A percentile compares a stretch with the other conserved stretches of the same genome.
Conservation (phyloP, 2,888 invertebrate genomes). For the Troides oblongomaculatus region DNA sequence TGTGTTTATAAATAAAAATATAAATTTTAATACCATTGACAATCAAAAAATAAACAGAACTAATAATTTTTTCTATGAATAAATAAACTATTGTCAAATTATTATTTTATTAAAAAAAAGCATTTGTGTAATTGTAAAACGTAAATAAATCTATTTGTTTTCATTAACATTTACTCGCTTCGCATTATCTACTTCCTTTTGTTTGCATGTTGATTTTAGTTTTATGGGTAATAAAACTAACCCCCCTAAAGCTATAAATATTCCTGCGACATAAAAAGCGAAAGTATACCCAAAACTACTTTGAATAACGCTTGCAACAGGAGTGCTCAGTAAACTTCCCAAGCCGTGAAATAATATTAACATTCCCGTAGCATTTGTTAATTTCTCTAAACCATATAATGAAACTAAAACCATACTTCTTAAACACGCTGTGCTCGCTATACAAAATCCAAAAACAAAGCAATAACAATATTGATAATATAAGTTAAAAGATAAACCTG, state of each 20-base stretch:
- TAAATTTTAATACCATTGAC: not conserved
- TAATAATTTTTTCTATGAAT: not conserved
- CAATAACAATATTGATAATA: slow-evolving; percentile 63
- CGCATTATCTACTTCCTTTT: slow-evolving; percentile 39
- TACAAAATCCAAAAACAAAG: slow-evolving; percentile 56
- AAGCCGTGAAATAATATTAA: slow-evolving; percentile 65
- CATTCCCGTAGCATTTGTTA: slow-evolving; percentile 70
- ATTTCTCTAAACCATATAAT: slow-evolving; percentile 64
- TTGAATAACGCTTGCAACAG: slow-evolving; percentile 57
- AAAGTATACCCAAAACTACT: slow-evolving; percentile 49
- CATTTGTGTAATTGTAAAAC: not conserved
- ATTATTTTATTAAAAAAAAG: not conserved
- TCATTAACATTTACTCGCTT: slow-evolving; percentile 18
- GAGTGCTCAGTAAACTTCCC: slow-evolving; percentile 64
- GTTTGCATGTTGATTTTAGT: slow-evolving; percentile 33
- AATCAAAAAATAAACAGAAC: not conserved
- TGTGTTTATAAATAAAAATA: too few species aligned
- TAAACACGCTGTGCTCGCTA: slow-evolving; percentile 52
- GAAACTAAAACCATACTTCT: slow-evolving; percentile 62
- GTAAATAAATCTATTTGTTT: not conserved
- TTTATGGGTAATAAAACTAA: slow-evolving; percentile 49
- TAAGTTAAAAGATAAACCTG: slow-evolving; percentile 52
- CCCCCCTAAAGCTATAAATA: slow-evolving; percentile 55
- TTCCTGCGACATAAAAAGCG: slow-evolving; percentile 60
- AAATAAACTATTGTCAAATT: not conserved